Conservation (phyloP, 1,140 invertebrate genomes). For the Bacillus rossius region DNA sequence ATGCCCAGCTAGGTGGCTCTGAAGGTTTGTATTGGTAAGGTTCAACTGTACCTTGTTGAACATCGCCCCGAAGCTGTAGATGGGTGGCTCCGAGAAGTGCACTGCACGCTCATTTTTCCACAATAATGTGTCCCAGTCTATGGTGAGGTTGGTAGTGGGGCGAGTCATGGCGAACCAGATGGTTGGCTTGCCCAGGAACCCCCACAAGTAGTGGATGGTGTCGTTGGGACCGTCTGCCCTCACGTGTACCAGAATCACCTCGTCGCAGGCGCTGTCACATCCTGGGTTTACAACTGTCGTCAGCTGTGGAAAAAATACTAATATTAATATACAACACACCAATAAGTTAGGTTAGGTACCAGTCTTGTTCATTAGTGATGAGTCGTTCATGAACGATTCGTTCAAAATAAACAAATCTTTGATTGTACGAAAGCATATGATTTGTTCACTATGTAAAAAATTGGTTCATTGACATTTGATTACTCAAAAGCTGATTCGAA, state of each 20-base stretch:
- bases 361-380: no score
- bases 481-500: no score
- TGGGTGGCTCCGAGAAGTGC: conserved; percentile 40
- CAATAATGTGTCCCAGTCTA: conserved; percentile 41
- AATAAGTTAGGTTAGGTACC: no score
- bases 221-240: conserved; percentile 45
- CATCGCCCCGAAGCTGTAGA: conserved; percentile 48
- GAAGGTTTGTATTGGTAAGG: no score
- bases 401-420: no score
- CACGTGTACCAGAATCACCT: conserved; percentile 44
- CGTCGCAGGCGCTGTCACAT: conserved; percentile 23
- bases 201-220: conserved; percentile 54
- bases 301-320: conserved; percentile 6
- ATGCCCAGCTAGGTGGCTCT: no score
- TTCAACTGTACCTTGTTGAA: conserved; percentile 55
- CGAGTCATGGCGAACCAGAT: conserved; percentile 45
- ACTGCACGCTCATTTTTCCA: conserved; percentile 34
- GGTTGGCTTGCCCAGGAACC: conserved; percentile 49
- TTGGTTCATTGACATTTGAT: no score
- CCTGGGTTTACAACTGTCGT: conserved; percentile 3
- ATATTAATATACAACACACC: not conserved
- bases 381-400: no score
- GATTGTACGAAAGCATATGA: no score
- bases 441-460: no score
- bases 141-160: conserved; percentile 38